phyloP scores from a whole-genome alignment of 2,888 invertebrate species.

The Macrophya annulata region DNA sequence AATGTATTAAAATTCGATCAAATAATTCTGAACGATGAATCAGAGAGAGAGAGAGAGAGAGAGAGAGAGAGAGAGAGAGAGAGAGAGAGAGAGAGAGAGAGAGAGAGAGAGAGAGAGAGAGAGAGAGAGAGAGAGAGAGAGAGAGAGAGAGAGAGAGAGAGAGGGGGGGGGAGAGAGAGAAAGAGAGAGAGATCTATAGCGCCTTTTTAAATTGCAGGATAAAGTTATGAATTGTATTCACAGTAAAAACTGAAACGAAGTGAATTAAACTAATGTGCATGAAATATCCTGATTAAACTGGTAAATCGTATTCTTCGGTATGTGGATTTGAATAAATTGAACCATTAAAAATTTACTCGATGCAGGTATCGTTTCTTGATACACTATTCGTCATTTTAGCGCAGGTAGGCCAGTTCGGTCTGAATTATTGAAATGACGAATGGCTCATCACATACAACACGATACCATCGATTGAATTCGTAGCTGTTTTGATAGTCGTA shows the following conservation, averaged over 20 bases:
- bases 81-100: neutral
- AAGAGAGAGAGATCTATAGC: neutral
- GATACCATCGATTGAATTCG: neutral
- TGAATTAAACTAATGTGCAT: neutral
- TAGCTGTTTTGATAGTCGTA: neutral
- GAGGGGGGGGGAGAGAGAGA: too few relatives aligned
- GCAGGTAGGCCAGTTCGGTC: too few relatives aligned
- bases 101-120: neutral
- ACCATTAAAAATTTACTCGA: neutral
- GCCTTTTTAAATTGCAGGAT: neutral
- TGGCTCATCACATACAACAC: neutral
- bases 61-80: neutral
- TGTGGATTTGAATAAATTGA: neutral
- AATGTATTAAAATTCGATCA: conserved; percentile 3
- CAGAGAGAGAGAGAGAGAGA: neutral
- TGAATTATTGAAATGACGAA: neutral
- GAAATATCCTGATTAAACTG: neutral
- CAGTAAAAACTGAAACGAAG: neutral
- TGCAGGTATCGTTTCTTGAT: too few relatives aligned
- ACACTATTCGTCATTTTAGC: neutral
- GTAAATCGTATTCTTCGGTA: neutral
- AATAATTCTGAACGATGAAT: conserved; percentile 3
- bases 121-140: neutral
- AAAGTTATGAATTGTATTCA: neutral
- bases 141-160: neutral